Evolutionary conservation across 23 tunicate species (phyloP).

Genomic region (Phallusia fumigata): DNA sequence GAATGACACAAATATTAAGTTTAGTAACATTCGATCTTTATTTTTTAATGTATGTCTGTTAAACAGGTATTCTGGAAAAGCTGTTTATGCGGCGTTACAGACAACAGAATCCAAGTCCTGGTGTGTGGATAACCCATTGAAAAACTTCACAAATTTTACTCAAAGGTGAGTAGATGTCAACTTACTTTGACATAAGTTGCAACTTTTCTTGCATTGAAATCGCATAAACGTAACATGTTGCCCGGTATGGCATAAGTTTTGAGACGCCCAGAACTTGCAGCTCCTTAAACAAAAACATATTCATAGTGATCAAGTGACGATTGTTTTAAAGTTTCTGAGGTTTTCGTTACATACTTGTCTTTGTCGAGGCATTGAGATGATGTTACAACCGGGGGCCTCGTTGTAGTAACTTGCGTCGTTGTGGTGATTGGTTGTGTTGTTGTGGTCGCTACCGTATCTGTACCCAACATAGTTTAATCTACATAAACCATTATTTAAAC

Average conservation of each 20-base stretch:
- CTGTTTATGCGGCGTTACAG: too few relatives aligned
- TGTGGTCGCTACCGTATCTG: not conserved
- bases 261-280: not conserved
- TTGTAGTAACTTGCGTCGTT: not conserved
- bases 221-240: not conserved
- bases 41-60: too few relatives aligned
- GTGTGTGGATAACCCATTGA: too few relatives aligned
- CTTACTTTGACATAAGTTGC: not conserved
- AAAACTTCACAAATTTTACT: too few relatives aligned
- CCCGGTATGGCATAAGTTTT: not conserved
- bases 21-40: too few relatives aligned
- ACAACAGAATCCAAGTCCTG: too few relatives aligned
- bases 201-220: not conserved
- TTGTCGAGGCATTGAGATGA: not conserved
- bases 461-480: too few relatives aligned
- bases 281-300: not conserved
- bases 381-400: not conserved
- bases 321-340: not conserved
- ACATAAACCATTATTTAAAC: too few relatives aligned
- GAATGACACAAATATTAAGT: too few relatives aligned
- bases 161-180: not conserved
- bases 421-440: not conserved
- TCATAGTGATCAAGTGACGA: not conserved
- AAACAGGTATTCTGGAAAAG: too few relatives aligned
- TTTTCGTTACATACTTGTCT: not conserved